Evolutionary conservation across 2,888 invertebrate genomes (phyloP), one percentile per base, ranked within the genome.

Genomic region (Blastobasis adustella): DNA sequence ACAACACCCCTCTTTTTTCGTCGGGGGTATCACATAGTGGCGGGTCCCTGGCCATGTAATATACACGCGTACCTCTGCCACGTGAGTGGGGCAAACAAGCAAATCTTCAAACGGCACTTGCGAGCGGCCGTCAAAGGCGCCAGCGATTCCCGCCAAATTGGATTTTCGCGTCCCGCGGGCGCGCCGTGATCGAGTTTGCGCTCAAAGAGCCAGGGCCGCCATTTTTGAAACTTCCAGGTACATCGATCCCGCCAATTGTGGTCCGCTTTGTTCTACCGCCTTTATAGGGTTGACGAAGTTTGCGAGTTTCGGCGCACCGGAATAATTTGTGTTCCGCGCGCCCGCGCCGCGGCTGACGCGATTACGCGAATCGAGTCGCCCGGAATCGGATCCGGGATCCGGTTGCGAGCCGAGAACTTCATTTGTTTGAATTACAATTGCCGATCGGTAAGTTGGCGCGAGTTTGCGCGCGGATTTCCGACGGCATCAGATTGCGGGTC

Each of bases 81-180:
- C 23, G 23, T 23, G 23, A 55, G 54, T 55, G 59, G 56, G 55
- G 65, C 64, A 72, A 74, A 76, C 76, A 79, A 74, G 71, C 72
- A 68, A 71, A 75, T 71, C 67, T 76, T 72, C 74, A 74, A 75
- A 76, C 72, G 76, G 67, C 62, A 65, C 67, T 62, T 62, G 72
- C 69, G 72, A 71, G 65, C 67, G 66, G 58, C 71, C 79, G 81
- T 86, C 86, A 87, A 87, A 86, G 85, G 80, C 79, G 76, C 76
- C 77, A 82, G 74, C 82, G 80, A 84, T 84, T 85, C 83, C 73
- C 73, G 61, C 62, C 79, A 81, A 86, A 87, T 87, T 83, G 75
- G 77, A 85, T 88, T 86, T 86, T 77, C 84, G 82, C 86, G 84
- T 87, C 86, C 86, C 87, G 77, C 78, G 81, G 82, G 83, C 77